These are phyloP conservation scores for Anodontia alba DNA, from an alignment of 2,888 invertebrate species.

Conservation along the genomic window DNA sequence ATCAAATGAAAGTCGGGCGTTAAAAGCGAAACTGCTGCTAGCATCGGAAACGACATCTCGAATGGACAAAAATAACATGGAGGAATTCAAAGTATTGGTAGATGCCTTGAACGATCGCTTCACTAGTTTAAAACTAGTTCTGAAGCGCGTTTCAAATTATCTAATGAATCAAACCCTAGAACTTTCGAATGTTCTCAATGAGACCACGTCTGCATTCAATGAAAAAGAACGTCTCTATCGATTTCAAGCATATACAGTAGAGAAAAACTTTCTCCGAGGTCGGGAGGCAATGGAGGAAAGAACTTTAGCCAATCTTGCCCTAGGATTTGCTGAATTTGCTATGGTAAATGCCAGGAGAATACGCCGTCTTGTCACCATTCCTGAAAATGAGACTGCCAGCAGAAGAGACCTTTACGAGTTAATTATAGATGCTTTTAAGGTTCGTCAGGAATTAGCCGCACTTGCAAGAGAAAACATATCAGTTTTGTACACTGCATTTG, in stretches of 20 bases:
- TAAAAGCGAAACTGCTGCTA: constrained; percentile 50
- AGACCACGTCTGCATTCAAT: constrained; percentile 44
- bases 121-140: constrained; percentile 37
- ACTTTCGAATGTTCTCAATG: constrained; percentile 38
- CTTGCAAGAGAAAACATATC: constrained; percentile 68
- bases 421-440: constrained; percentile 56
- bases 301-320: constrained; percentile 64
- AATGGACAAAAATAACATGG: constrained; percentile 63
- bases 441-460: constrained; percentile 65
- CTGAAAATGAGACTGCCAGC: constrained; percentile 10
- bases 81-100: constrained; percentile 43
- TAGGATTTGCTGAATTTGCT: constrained; percentile 71
- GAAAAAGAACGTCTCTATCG: constrained; percentile 64
- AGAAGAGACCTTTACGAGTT: constrained; percentile 58
- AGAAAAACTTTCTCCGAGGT: constrained; percentile 73
- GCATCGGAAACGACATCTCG: constrained; percentile 67
- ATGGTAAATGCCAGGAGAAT: constrained; percentile 55
- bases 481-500: constrained; percentile 65
- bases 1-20: constrained; percentile 30
- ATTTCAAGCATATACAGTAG: constrained; percentile 70
- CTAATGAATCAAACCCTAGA: constrained; percentile 51
- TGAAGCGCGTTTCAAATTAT: constrained; percentile 42
- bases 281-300: constrained; percentile 78
- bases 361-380: constrained; percentile 30
- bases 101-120: constrained; percentile 36